Evolutionary conservation across 2,797 vertebrate species (phyloP), one percentile per base, ranked within the genome.

Genomic region (Ptychadena robeensis): DNA sequence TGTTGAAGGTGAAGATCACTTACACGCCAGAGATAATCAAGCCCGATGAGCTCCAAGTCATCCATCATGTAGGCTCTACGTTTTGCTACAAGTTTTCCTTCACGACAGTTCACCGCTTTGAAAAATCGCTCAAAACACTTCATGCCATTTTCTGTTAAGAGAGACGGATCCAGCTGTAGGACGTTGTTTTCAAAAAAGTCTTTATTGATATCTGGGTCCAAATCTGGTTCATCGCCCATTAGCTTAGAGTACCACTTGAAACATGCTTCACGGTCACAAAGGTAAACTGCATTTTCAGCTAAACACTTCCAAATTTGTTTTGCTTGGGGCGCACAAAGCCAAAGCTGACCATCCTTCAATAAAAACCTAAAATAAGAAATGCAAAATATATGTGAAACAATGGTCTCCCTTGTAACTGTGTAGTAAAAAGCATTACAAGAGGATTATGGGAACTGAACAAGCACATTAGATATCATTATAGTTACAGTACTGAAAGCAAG

Each of bases 301-400:
- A 99, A 95, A 92, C 98, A 99, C 91, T 99, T 99, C 98, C 98
- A 99, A 90, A 99, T 99, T 93, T 99, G 98, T 90, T 99, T 99
- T 88, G 98, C 98, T 90, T 99, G 98, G 86, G 98, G 98, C 80
- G 98, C 98, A 89, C 98, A 99, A 66, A 99, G 94, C 98, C 98
- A 99, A 86, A 99, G 93, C 87, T 99, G 98, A 80, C 98, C 98
- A 87, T 99, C 98, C 91, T 99, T 99, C 88, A 99, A 91, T 68
- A 99, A 94, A 90, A 99, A 99, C 92, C 98, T 99, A 61, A 61
- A 61, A 61, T 61, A 4, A 61, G 0, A 2, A 61, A 12, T 25
- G 25, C 5, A 53, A 53, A 53, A 53, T 18, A 44, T n/a, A 18
- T n/a, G n/a, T n/a, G n/a, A n/a, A n/a, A n/a, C n/a, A n/a, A n/a